Evolutionary conservation across 1,140 invertebrate genomes (phyloP), one percentile per base, ranked within the genome.

Genomic region (Condylostylus longicornis): DNA sequence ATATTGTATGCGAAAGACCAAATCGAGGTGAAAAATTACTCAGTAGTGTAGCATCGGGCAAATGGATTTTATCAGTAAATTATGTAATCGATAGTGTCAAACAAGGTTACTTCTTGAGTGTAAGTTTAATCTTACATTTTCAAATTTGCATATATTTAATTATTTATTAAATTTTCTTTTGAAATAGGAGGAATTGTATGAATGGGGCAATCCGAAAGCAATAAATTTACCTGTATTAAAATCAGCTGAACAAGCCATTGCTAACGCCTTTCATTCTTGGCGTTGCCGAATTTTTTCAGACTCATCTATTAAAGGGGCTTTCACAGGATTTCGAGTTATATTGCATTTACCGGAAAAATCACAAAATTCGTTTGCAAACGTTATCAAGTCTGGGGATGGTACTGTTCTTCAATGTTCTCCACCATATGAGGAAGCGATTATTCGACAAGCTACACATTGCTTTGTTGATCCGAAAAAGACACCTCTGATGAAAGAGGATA

Each of bases 11-110:
- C 40, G 60, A 73, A 15, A 73, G 70, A 41, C 76, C 77, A 0
- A 67, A 71, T 12, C 72, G 83, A 43, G 89, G 83, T 54, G 87
- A 93, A 65, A 90, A 90, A 62, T 72, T 82, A 59, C 64, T 93
- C 2, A 75, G 76, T 3, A 77, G 77, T 44, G 73, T 93, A 23
- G 86, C 88, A 0, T 69, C 79, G 0, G 88, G 89, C 18, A 82
- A 84, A 51, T 91, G 85, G 86, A 68, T 93, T 2, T 54, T 93
- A 7, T 79, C 86, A 51, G 70, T 74, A 2, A 71, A 72, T 1
- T 93, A 88, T 51, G 61, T 91, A 7, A 68, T 74, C 10, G 67
- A 75, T 30, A 83, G 76, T 35, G 54, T 70, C 14, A 51, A 66
- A 20, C 66, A 67, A 12, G 72, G 72, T 1, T 49, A 50, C 35